These are phyloP conservation scores for Criorhina ranunculi DNA, from an alignment of 2,888 invertebrate species.

Conservation along the genomic window DNA sequence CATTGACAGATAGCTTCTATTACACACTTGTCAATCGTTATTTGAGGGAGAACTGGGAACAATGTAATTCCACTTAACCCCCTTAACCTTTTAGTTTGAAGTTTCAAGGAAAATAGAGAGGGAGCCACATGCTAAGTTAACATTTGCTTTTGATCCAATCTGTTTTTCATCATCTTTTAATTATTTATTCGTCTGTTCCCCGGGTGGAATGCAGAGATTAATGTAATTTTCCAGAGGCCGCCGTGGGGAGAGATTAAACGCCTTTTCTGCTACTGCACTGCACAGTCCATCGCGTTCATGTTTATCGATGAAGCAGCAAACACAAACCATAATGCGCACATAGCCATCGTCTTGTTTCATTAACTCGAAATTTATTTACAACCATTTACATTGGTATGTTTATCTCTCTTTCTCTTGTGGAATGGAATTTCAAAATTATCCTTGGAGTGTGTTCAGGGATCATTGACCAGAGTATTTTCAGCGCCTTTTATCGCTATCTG, in stretches of 20 bases:
- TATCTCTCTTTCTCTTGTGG: slow-evolving; percentile 23
- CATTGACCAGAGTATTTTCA: slow-evolving; percentile 35
- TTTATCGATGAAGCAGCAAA: slow-evolving; percentile 27
- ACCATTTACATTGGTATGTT: slow-evolving; percentile 61
- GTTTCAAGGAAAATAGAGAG: slow-evolving; percentile 42
- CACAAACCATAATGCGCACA: slow-evolving; percentile 39
- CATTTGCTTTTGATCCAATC: slow-evolving; percentile 37
- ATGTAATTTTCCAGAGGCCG: slow-evolving; percentile 34
- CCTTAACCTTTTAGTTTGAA: slow-evolving; percentile 49
- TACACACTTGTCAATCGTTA: slow-evolving; percentile 58
- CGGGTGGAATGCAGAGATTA: slow-evolving; percentile 44
- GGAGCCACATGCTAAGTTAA: slow-evolving; percentile 2
- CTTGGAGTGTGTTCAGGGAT: slow-evolving; percentile 40
- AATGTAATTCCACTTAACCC: slow-evolving; percentile 64
- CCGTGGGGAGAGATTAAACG: slow-evolving; percentile 27
- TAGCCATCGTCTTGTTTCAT: slow-evolving; percentile 34
- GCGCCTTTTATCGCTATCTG: slow-evolving; percentile 17
- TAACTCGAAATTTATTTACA: slow-evolving; percentile 56
- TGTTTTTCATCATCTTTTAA: slow-evolving; percentile 71
- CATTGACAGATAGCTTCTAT: slow-evolving; percentile 12
- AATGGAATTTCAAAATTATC: slow-evolving; percentile 45
- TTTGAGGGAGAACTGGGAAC: neutral
- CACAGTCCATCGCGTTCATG: slow-evolving; percentile 41
- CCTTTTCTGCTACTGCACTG: slow-evolving; percentile 24
- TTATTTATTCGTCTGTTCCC: slow-evolving; percentile 24